Percentiles rank a stretch among this genome's conserved stretches.
These are phyloP conservation scores for Vidua macroura DNA, from an alignment of 2,113 vertebrate species.

Conservation along the genomic window DNA sequence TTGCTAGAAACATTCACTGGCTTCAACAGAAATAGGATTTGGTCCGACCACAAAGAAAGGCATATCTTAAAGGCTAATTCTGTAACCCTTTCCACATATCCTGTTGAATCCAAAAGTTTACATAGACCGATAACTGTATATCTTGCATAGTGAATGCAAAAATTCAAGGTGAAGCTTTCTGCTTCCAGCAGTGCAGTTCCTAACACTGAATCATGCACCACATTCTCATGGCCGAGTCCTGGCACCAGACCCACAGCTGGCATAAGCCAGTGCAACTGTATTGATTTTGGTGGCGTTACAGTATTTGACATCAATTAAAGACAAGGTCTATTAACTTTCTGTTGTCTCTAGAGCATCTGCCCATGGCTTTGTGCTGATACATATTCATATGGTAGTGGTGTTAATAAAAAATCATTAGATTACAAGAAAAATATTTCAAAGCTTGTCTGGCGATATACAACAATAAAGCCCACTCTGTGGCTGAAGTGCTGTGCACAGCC, in stretches of 20 bases:
- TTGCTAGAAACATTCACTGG: background rate
- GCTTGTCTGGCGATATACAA: background rate
- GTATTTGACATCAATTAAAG: background rate
- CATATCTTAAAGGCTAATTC: background rate
- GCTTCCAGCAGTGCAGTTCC: background rate
- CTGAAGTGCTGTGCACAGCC: background rate
- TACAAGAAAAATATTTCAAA: background rate
- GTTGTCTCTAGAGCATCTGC: background rate
- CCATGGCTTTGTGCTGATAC: background rate
- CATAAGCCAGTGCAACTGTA: background rate
- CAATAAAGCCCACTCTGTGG: background rate
- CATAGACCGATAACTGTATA: background rate
- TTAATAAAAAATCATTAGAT: background rate
- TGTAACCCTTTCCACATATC: background rate
- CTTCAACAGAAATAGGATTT: background rate
- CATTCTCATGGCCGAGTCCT: background rate
- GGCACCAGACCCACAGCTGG: background rate
- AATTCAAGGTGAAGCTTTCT: background rate
- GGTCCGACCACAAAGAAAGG: background rate
- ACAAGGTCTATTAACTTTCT: background rate
- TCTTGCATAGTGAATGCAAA: background rate
- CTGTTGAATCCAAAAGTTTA: background rate
- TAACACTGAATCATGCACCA: background rate
- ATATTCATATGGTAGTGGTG: background rate
- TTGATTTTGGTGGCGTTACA: background rate